Conservation (phyloP, 2,888 invertebrate genomes). For the Caradrina kadenii region DNA sequence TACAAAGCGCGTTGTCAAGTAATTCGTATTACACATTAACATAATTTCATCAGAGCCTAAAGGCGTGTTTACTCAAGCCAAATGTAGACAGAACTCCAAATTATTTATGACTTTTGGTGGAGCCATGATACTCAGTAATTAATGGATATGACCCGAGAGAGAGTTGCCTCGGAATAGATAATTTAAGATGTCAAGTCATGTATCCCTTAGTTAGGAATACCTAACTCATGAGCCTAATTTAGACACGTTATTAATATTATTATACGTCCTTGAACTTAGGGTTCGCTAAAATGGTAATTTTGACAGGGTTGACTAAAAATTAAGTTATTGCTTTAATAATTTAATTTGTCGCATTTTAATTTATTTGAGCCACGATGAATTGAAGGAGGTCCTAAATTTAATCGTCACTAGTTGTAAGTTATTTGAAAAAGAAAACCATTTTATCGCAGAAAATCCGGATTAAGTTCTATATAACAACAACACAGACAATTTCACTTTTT, state of each 20-base stretch:
- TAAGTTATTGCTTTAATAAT: neutral
- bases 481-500: conserved; percentile 10
- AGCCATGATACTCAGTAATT: conserved; percentile 46
- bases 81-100: conserved; percentile 5
- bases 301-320: conserved; percentile 1
- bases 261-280: conserved; percentile 19
- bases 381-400: no score
- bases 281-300: neutral
- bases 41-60: neutral
- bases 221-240: conserved; percentile 36
- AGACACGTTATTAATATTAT: conserved; percentile 36
- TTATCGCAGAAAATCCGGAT: neutral
- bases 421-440: no score
- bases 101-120: conserved; percentile 40
- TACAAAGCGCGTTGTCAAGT: no score
- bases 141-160: conserved; percentile 44
- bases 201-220: conserved; percentile 41
- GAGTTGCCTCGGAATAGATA: conserved; percentile 35
- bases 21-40: neutral
- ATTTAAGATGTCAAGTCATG: conserved; percentile 44
- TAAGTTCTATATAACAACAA: neutral
- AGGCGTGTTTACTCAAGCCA: neutral
- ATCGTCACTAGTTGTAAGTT: no score
- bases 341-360: neutral
- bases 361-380: no score